Base-by-base conservation (phyloP, 2,113 vertebrate species). In the Hystrix cristata region DNA sequence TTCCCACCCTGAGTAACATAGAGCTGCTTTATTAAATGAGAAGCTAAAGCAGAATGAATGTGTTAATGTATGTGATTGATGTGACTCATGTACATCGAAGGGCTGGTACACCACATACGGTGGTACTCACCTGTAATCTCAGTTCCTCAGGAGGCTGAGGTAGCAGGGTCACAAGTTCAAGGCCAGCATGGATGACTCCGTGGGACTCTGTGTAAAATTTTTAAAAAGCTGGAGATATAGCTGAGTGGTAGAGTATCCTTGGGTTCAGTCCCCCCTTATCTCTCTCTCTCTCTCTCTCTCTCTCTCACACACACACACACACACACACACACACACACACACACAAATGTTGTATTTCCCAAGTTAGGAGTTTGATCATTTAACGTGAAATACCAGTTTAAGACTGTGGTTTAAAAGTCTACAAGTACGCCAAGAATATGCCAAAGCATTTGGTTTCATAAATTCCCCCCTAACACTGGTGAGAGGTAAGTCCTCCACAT, bases 381-480 rank as follows among this genome's bases (percentile, higher is more conserved):
- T 81, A 53, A 18, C 34, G 7, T 80, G 74, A 95, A 95, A 87
- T 94, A 29, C 23, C 94, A 94, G 11, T 90, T 64, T 76, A 87
- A 38, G 10, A 84, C 38, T 87, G 91, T 23, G 51, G n/a, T 94
- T 94, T 95, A 90, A 96, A 84, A 93, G 31, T 93, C 57, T 31
- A 8, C 59, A 86, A 59, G 51, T 83, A 80, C 43, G 80, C n/a
- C 21, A 55, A 83, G 74, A 76, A 3, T 64, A 81, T 72, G 64
- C 78, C 23, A 83, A 43, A 74, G 34, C 83, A 76, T 91, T 91
- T 79, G 29, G 25, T 93, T 93, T 48, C 53, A 43, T 82, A 65
- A 81, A 23, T 43, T 81, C 87, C 38, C 64, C 84, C 57, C n/a
- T 59, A 25, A 65, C 76, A 90, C 31, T 51, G 79, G 69, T 93